Conservation (phyloP, 2,888 invertebrate genomes). For the Sarcophaga caerulescens region DNA sequence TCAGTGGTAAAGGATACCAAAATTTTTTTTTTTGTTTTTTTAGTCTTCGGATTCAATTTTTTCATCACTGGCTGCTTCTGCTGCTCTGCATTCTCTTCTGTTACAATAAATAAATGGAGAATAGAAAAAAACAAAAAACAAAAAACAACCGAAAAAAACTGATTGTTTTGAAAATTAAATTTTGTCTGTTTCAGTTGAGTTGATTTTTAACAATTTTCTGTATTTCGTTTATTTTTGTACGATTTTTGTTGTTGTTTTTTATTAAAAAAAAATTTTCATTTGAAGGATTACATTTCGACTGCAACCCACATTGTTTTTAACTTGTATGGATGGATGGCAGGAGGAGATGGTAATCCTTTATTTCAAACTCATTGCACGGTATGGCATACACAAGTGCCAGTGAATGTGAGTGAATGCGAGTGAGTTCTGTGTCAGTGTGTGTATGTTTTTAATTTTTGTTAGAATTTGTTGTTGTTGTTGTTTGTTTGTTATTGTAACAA, state of each 20-base stretch:
- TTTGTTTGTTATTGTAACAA: slow-evolving; percentile 68
- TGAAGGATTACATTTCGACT: slow-evolving; percentile 57
- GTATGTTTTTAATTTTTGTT: slow-evolving; percentile 54
- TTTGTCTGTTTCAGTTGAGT: slow-evolving; percentile 68
- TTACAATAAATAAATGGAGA: slow-evolving; percentile 34
- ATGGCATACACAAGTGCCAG: neutral
- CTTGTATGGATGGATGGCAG: slow-evolving; percentile 44
- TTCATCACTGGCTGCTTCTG: slow-evolving; percentile 59
- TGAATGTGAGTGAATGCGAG: neutral
- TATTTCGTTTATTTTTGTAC: slow-evolving; percentile 42
- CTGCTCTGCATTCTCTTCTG: neutral
- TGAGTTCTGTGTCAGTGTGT: neutral
- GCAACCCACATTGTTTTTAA: slow-evolving; percentile 32
- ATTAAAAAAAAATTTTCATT: slow-evolving; percentile 57
- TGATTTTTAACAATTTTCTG: slow-evolving; percentile 64
- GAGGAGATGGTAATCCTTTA: slow-evolving; percentile 67
- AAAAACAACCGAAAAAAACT: slow-evolving; percentile 34
- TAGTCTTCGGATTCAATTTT: slow-evolving; percentile 8
- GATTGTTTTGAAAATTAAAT: slow-evolving; percentile 68
- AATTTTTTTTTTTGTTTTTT: slow-evolving; percentile 23
- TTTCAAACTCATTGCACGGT: slow-evolving; percentile 39
- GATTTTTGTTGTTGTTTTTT: slow-evolving; percentile 20
- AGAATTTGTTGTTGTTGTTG: slow-evolving; percentile 60
- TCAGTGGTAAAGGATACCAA: slow-evolving; percentile 61
- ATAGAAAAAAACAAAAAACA: neutral